Conservation (phyloP, 2,113 vertebrate species). For the Bubo blakistoni region DNA sequence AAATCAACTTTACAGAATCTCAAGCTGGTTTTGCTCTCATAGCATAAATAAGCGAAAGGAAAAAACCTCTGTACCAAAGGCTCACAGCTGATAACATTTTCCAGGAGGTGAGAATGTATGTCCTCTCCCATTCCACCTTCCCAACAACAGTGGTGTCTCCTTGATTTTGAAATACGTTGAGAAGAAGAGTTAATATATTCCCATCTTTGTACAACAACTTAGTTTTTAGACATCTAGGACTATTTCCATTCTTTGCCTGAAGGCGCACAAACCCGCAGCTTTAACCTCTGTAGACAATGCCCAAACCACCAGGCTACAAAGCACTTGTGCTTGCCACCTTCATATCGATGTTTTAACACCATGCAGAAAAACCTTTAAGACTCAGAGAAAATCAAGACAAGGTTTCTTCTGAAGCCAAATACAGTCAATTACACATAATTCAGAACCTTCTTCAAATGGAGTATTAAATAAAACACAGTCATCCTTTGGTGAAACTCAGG, state of each 20-base stretch:
- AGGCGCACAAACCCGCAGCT: neutral
- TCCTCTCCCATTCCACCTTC: neutral
- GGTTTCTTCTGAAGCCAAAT: neutral
- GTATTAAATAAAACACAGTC: neutral
- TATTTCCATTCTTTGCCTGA: neutral
- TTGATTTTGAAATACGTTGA: neutral
- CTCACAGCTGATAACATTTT: neutral
- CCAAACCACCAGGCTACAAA: neutral
- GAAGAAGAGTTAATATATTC: neutral
- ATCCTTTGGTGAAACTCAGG: neutral
- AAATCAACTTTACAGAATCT: neutral
- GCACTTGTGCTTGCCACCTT: neutral
- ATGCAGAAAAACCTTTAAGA: neutral
- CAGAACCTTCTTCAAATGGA: neutral
- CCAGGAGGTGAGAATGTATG: neutral
- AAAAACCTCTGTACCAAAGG: neutral
- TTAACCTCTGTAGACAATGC: neutral
- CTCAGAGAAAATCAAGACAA: neutral
- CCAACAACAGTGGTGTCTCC: neutral
- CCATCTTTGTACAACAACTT: neutral
- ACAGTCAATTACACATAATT: neutral
- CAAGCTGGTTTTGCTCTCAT: neutral
- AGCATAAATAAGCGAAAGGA: neutral
- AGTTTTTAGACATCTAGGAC: neutral
- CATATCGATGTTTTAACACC: neutral